Conservation (phyloP, 2,888 invertebrate species). For the Campaea margaritaria region DNA sequence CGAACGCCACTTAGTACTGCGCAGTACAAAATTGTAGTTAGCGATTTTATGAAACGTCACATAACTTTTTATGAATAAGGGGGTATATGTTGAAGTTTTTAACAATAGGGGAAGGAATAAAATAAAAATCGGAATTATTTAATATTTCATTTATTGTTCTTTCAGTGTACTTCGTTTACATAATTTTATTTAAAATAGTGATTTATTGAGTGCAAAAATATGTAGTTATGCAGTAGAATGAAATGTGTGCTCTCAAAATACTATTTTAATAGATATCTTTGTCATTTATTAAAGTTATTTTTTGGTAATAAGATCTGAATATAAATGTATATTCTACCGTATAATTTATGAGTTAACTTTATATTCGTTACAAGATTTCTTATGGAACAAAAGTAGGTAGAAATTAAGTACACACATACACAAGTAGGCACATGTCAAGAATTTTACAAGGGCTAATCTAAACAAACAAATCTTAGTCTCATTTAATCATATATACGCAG, state of each 20-base stretch:
- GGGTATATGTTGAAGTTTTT: not conserved
- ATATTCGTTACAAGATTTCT: constrained; percentile 22
- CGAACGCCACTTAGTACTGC: no score
- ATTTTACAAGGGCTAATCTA: constrained; percentile 16
- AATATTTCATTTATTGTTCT: constrained; percentile 75
- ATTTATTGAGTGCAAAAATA: constrained; percentile 82
- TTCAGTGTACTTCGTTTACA: constrained; percentile 74
- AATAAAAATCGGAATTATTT: constrained; percentile 61
- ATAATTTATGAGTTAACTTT: constrained; percentile 6
- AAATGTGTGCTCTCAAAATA: constrained; percentile 75
- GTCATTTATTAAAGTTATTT: constrained; percentile 3
- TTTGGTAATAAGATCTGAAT: constrained; percentile 19
- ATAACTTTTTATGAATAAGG: no score
- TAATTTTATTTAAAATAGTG: constrained; percentile 81
- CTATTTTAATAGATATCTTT: constrained; percentile 53
- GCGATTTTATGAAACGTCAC: no score
- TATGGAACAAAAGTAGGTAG: constrained; percentile 22
- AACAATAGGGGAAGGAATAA: constrained; percentile 9
- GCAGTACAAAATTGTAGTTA: no score
- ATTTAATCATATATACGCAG: no score
- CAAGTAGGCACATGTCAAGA: constrained; percentile 32
- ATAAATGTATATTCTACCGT: constrained; percentile 15
- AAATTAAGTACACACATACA: constrained; percentile 22
- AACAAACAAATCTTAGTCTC: not conserved
- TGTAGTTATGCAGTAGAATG: constrained; percentile 62